These are phyloP conservation scores for Sarcophaga subvicina DNA, from an alignment of 2,888 invertebrate genomes.

Conservation along the genomic window DNA sequence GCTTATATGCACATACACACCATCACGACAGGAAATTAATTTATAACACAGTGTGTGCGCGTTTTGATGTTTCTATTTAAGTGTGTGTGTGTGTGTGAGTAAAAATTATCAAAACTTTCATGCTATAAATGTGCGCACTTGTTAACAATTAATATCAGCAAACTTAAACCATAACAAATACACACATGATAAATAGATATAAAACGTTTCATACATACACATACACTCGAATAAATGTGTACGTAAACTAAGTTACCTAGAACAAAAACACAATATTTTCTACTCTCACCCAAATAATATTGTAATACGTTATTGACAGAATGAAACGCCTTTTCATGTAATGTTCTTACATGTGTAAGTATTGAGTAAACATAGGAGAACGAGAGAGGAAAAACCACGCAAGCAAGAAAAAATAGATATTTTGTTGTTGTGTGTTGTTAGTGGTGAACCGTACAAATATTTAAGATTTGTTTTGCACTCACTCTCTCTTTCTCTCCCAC, in stretches of 20 bases:
- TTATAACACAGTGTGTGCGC: conserved; percentile 18
- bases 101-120: conserved; percentile 9
- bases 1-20: conserved; percentile 11
- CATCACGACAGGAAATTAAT: conserved; percentile 54
- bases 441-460: conserved; percentile 25
- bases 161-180: background rate
- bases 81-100: background rate
- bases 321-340: too few species aligned
- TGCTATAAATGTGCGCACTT: conserved; percentile 72
- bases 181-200: background rate
- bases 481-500: background rate
- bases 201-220: background rate
- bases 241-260: too few species aligned
- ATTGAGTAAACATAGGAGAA: too few species aligned
- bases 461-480: conserved; percentile 32
- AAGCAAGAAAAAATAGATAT: too few species aligned
- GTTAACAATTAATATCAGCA: conserved; percentile 74
- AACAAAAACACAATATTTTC: too few species aligned
- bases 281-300: too few species aligned
- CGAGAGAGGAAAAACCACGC: too few species aligned
- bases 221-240: too few species aligned
- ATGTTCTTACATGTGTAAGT: too few species aligned
- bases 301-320: too few species aligned
- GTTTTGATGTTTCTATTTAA: background rate
- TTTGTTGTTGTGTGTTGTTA: too few species aligned